Conservation (phyloP, 2,888 invertebrate genomes). For the Xylota sylvarum region DNA sequence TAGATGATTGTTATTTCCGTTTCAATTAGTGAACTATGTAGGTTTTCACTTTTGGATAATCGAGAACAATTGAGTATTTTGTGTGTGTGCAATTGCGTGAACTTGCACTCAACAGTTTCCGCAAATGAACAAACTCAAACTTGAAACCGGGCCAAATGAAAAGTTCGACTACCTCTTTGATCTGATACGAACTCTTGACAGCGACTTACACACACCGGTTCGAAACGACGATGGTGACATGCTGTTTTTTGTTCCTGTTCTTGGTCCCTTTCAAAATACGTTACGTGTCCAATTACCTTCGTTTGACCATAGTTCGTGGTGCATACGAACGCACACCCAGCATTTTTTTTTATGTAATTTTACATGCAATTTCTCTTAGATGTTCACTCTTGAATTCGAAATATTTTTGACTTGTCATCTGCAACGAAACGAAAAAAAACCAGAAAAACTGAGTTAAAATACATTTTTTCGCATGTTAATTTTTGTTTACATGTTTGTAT, state of each 20-base stretch:
- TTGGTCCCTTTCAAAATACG: constrained; percentile 16
- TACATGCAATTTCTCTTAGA: not conserved
- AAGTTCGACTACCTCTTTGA: constrained; percentile 29
- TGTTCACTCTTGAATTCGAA: not conserved
- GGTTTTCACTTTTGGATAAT: not conserved
- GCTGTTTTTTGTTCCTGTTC: constrained; percentile 8
- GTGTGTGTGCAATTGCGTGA: not conserved
- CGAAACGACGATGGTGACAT: constrained; percentile 24
- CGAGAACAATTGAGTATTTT: not conserved
- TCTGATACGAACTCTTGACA: constrained; percentile 19
- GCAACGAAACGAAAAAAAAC: constrained; percentile 6
- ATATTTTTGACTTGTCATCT: not conserved
- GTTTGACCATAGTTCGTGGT: constrained; percentile 3
- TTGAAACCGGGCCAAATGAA: not conserved
- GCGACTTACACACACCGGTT: not conserved
- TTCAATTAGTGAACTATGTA: constrained; percentile 1
- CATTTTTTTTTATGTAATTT: constrained; percentile 4
- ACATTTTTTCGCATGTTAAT: not conserved
- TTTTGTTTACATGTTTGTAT: not conserved
- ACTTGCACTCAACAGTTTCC: not conserved
- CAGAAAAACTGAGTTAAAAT: not conserved
- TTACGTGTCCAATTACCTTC: constrained; percentile 19
- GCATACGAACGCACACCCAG: not conserved
- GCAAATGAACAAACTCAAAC: constrained; percentile 17
- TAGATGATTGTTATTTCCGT: constrained; percentile 16